phyloP scores from a whole-genome alignment of 2,797 vertebrate genomes.

The Lagorchestes hirsutus region DNA sequence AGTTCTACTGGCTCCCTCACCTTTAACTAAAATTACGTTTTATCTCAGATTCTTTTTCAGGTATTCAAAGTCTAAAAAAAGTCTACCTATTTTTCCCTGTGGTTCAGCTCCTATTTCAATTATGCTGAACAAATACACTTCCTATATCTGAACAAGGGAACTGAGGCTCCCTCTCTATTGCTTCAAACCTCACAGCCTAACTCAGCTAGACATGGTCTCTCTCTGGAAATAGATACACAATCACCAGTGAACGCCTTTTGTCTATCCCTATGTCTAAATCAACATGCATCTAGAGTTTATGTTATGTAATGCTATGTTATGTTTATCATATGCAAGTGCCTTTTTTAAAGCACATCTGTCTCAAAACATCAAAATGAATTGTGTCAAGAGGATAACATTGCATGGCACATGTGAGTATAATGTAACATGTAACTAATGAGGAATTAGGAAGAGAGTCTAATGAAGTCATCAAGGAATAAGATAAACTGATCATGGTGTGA shows the following conservation, averaged over 20 bases:
- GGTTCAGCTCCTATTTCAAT: not conserved
- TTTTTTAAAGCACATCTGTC: not conserved
- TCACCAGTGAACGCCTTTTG: not conserved
- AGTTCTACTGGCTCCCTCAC: not conserved
- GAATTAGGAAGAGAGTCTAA: not conserved
- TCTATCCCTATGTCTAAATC: not conserved
- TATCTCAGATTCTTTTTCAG: not conserved
- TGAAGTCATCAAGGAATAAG: not conserved
- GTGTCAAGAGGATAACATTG: not conserved
- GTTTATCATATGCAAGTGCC: not conserved
- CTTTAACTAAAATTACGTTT: not conserved
- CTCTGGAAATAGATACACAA: not conserved
- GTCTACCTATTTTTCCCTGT: not conserved
- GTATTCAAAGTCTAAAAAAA: not conserved
- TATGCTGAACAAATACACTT: not conserved
- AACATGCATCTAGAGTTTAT: not conserved
- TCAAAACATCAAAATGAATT: not conserved
- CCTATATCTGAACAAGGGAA: not conserved
- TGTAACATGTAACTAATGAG: not conserved
- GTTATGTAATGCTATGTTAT: not conserved
- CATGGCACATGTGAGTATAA: not conserved
- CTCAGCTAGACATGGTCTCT: not conserved
- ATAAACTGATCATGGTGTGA: not conserved
- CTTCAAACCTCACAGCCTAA: not conserved
- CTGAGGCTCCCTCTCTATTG: not conserved